Base-by-base conservation (phyloP, 1,140 invertebrate species). In the Rhizoglyphus robini region DNA sequence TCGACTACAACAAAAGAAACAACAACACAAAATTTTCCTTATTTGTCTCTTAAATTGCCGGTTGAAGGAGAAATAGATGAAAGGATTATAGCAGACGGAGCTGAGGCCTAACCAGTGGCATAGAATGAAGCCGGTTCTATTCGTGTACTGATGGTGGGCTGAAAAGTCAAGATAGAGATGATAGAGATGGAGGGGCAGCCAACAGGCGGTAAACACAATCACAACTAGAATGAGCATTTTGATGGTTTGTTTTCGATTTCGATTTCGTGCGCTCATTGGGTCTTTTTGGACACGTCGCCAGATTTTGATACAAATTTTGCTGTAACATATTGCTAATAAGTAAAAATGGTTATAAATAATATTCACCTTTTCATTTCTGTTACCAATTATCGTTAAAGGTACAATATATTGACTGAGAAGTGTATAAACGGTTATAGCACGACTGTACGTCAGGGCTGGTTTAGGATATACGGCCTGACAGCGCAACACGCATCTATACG, bases 51-150 rank as follows among this genome's bases (percentile, higher is more conserved):
- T 54, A 23, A 11, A 54, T 32, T 54, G 51, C 20, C 23, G 8
- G 20, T 54, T 54, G 76, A 98, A 84, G 90, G 93, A 99, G 47
- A 94, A 94, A 77, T 97, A 98, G 4, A 97, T 81, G 69, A 97
- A 85, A 0, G 92, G 91, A 75, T 96, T 96, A 76, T 94, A 96
- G 73, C 90, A 92, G 0, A 89, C 92, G 2, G 90, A 93, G 83
- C 89, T 90, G 81, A 96, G 96, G 38, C 92, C 93, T 67, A 96
- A 83, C 8, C 90, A 85, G 74, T 99, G 95, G 2, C 87, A 84
- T 47, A 89, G 20, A 8, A 23, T 78, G 74, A 98, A 93, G 77
- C 96, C 81, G n/a, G n/a, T n/a, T 23, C 5, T 11, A 8, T 54
- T 54, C 15, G 51, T 11, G 20, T 54, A n/a, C n/a, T n/a, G 23